A percentile compares a stretch with the other conserved stretches of the same genome.
phyloP scores from a whole-genome alignment of 2,888 invertebrate genomes.

The Tetanocera ferruginea region DNA sequence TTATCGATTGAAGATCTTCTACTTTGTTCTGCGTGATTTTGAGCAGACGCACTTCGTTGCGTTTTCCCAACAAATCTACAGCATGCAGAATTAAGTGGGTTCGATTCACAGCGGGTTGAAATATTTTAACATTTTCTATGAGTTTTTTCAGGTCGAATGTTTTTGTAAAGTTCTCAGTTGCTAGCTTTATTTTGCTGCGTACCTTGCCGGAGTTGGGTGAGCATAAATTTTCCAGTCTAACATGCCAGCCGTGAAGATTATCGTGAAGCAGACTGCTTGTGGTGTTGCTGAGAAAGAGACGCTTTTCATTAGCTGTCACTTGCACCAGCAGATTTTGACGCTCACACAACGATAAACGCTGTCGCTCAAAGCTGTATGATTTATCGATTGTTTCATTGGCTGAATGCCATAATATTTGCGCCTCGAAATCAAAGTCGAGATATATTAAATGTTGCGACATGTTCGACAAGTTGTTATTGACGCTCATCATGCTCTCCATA shows the following conservation, averaged over 20 bases:
- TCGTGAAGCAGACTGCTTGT: conserved; percentile 47
- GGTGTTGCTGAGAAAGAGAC: conserved; percentile 53
- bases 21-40: conserved; percentile 51
- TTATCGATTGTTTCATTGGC: conserved; percentile 44
- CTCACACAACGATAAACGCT: conserved; percentile 49
- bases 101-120: conserved; percentile 3
- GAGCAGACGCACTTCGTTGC: conserved; percentile 61
- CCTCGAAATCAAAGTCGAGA: conserved; percentile 55
- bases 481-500: conserved; percentile 17
- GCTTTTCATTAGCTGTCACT: neutral
- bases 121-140: conserved; percentile 51
- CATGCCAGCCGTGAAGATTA: conserved; percentile 41
- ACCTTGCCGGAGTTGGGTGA: conserved; percentile 46
- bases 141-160: conserved; percentile 57
- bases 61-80: conserved; percentile 47
- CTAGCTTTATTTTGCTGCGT: conserved; percentile 57
- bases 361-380: conserved; percentile 44
- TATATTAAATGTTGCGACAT: conserved; percentile 52
- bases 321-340: conserved; percentile 53
- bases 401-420: conserved; percentile 50
- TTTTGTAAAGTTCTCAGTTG: conserved; percentile 50
- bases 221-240: conserved; percentile 60
- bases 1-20: conserved; percentile 61
- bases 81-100: conserved; percentile 57
- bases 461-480: neutral